Base-by-base conservation (phyloP, 1,140 invertebrate genomes). In the Campoletis sonorensis region DNA sequence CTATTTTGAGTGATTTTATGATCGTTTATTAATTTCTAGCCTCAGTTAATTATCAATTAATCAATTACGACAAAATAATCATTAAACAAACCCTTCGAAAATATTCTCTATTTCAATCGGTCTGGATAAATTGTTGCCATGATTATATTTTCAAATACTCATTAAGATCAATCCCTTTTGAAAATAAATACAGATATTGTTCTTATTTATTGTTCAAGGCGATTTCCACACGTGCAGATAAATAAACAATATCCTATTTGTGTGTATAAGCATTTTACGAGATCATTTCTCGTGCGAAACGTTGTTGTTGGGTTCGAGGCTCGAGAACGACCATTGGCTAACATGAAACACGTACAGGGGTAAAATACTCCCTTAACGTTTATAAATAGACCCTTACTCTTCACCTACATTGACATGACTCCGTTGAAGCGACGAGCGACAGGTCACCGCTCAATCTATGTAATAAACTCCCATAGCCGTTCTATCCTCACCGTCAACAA, bases 311-410 rank as follows among this genome's bases (percentile, higher is more conserved):
- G 58, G 76, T 70, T 26, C 70, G 61, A 54, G 51, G 21, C 70
- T 72, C 18, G 61, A n/a, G n/a, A 70, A 51, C 26, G 64, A 33
- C 37, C 30, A 49, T 23, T 40, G 72, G 61, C 80, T 49, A 13
- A 15, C 23, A 27, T 64, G 8, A 64, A 64, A 64, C 11, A 26
- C 27, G 80, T 79, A 67, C 67, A 61, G 71, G 80, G 80, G 68
- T 81, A 79, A 70, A 81, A 79, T 79, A 77, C 40, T 84, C 83
- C 84, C 79, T 80, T 85, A 68, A 70, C 81, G 84, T 89, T 91
- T 91, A 92, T 91, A 89, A 92, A 92, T 92, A 92, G 90, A 88
- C 81, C 81, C 87, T 91, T 91, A 91, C 89, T 90, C 89, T 90
- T 91, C 87, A 90, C 89, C 88, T 88, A 91, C 88, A 91, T 23